Percentiles rank a stretch among this genome's conserved stretches.
Evolutionary conservation across 2,113 vertebrate genomes (phyloP).

Genomic region (Rhegmatorhina hoffmannsi): DNA sequence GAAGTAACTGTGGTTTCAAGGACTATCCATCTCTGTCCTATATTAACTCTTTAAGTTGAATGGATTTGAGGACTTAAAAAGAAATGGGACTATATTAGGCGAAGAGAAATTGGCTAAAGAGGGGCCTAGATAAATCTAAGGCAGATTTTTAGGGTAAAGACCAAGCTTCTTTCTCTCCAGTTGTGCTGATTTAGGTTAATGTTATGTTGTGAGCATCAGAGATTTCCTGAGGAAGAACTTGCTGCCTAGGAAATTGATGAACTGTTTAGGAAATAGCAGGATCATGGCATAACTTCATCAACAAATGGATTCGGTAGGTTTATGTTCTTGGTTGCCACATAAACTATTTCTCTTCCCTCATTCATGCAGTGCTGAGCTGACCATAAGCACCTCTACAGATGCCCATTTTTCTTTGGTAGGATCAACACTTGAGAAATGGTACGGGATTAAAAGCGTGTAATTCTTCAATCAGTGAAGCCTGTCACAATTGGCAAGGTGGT

Average conservation of each 20-base stretch:
- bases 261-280: not conserved
- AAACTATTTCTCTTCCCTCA: not conserved
- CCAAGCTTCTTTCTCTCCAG: not conserved
- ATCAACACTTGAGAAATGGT: not conserved
- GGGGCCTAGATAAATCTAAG: not conserved
- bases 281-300: not conserved
- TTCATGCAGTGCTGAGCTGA: not conserved
- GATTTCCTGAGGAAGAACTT: not conserved
- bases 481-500: not conserved
- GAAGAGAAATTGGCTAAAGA: not conserved
- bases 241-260: not conserved
- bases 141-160: not conserved
- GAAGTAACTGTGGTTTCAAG: not conserved
- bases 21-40: not conserved
- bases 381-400: not conserved
- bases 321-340: not conserved
- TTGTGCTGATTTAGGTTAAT: not conserved
- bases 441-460: not conserved
- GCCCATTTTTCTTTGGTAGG: not conserved
- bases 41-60: not conserved
- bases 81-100: not conserved
- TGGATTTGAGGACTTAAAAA: not conserved
- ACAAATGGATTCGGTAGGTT: not conserved
- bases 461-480: not conserved
- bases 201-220: not conserved